Conservation (phyloP, 1,140 invertebrate genomes). For the Adoxophyes honmai region DNA sequence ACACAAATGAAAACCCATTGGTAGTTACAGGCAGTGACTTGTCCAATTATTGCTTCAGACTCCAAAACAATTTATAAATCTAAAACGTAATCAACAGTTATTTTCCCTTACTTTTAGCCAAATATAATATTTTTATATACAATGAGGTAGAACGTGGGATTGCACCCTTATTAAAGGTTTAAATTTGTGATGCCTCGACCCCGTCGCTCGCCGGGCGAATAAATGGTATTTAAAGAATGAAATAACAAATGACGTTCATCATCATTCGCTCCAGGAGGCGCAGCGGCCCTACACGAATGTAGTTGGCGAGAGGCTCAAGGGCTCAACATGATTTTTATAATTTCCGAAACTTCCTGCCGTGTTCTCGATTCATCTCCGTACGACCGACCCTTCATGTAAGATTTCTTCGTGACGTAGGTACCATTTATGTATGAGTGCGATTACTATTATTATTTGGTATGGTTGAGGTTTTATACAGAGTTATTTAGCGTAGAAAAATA, state of each 20-base stretch:
- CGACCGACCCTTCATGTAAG: conserved; percentile 2
- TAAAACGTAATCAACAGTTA: conserved; percentile 36
- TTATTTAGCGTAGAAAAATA: conserved; percentile 46
- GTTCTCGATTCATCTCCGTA: background rate
- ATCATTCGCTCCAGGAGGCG: conserved; percentile 4
- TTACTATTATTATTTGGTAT: conserved; percentile 48
- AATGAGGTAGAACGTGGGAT: conserved; percentile 71
- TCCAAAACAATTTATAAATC: conserved; percentile 37
- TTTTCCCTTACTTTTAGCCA: conserved; percentile 62
- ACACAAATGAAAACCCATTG: background rate
- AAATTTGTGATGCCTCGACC: conserved; percentile 52
- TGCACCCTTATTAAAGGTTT: conserved; percentile 36
- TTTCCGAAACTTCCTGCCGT: background rate
- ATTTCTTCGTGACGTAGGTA: conserved; percentile 7
- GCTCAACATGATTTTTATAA: conserved; percentile 8
- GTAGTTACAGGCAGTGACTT: conserved; percentile 17
- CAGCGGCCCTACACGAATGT: background rate
- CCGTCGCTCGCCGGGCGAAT: background rate
- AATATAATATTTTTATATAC: conserved; percentile 63
- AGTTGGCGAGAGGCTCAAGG: conserved; percentile 6
- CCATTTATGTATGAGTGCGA: conserved; percentile 11
- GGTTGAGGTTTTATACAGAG: conserved; percentile 67
- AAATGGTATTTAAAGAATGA: background rate
- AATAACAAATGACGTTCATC: background rate
- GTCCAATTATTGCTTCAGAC: conserved; percentile 60